Conservation (phyloP, 2,888 invertebrate species). For the Noctua fimbriata region DNA sequence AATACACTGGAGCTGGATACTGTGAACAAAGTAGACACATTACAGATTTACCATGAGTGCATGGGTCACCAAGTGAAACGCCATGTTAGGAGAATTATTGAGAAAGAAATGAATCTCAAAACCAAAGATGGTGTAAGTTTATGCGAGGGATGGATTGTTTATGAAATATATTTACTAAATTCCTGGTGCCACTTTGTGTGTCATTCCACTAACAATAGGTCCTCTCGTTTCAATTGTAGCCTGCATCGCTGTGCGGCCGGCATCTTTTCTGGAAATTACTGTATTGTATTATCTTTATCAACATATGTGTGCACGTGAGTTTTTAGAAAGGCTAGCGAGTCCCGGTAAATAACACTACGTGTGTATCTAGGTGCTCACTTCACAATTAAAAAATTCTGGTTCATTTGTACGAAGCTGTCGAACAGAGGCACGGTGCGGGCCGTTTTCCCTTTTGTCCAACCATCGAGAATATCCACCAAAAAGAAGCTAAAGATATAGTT, state of each 20-base stretch:
- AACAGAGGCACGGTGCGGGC: not conserved
- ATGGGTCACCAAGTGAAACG: no score
- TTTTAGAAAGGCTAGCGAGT: not conserved
- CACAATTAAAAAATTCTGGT: not conserved
- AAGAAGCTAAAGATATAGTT: not conserved
- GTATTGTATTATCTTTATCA: not conserved
- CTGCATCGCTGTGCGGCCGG: not conserved
- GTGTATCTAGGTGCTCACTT: not conserved
- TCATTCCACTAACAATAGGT: no score
- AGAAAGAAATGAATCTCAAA: no score
- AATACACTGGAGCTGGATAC: no score
- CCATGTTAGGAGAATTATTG: no score
- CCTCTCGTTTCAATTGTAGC: no score
- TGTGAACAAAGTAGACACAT: no score
- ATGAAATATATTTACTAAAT: no score
- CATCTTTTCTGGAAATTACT: not conserved
- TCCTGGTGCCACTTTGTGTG: no score
- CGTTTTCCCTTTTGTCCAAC: not conserved
- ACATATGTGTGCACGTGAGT: not conserved
- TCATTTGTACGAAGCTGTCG: not conserved
- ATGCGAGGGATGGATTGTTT: no score
- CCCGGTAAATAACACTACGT: not conserved
- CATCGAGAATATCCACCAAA: constrained; percentile 43
- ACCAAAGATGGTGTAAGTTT: no score
- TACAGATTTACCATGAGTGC: no score